Conservation (phyloP, 2,888 invertebrate genomes). For the Timema podura region DNA sequence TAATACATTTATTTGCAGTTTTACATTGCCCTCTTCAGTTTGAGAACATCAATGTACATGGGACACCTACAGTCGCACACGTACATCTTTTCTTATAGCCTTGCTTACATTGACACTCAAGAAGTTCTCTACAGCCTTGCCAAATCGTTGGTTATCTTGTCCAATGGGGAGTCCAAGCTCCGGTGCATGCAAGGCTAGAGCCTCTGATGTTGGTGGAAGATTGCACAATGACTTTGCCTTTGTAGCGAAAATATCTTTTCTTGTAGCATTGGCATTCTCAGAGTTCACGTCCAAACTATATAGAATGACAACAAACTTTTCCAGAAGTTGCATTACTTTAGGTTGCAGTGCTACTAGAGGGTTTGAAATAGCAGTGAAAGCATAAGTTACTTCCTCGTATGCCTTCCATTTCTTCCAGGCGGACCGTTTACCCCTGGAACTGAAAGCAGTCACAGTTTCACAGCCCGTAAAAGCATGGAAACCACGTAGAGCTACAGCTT, state of each 20-base stretch:
- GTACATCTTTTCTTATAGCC: too few species aligned
- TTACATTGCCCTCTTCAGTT: too few species aligned
- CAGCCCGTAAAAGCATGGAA: not conserved
- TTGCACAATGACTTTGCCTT: constrained; percentile 8
- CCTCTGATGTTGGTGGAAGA: not conserved
- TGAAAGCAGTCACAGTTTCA: constrained; percentile 6
- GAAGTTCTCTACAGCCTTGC: too few species aligned
- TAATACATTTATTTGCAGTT: too few species aligned
- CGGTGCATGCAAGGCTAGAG: not conserved
- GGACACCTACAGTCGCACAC: too few species aligned
- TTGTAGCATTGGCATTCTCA: not conserved
- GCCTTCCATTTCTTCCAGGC: constrained; percentile 5
- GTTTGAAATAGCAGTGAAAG: not conserved
- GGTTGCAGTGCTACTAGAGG: not conserved
- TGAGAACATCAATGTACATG: too few species aligned
- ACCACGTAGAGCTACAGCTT: not conserved
- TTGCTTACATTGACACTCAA: too few species aligned
- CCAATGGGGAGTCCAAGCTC: too few species aligned
- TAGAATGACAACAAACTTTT: constrained; percentile 2
- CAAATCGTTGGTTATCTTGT: too few species aligned
- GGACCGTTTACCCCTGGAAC: constrained; percentile 1
- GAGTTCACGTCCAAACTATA: not conserved
- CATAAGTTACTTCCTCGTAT: not conserved
- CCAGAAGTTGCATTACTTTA: constrained; percentile 1
- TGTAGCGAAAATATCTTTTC: not conserved